Base-by-base conservation (phyloP, 2,113 vertebrate genomes). In the Parotia lawesii region DNA sequence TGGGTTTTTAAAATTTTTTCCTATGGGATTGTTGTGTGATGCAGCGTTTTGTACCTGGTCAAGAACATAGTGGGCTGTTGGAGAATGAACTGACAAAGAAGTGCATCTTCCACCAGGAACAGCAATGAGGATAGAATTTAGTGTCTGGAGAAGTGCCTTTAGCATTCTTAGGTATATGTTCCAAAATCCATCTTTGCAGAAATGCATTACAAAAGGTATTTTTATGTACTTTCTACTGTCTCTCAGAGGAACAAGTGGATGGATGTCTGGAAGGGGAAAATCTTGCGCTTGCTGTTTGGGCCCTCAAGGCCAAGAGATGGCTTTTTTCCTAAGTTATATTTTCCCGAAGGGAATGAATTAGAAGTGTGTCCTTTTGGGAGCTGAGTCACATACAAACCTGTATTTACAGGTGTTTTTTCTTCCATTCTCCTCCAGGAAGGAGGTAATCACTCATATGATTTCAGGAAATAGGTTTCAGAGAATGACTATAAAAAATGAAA, bases 281-380 rank as follows among this genome's bases (percentile, higher is more conserved):
- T n/a, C 35, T 56, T 25, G 15, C 0, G 0, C 4, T 3, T 67
- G 53, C 37, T 51, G 5, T 6, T 61, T 10, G 9, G 24, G 25
- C 8, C 12, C 25, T 73, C n/a, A 64, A 58, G 84, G 29, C 15
- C 35, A 51, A 44, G 24, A 54, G 14, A 42, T 12, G 12, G 5
- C 17, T 60, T 51, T 64, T 45, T n/a, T 22, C 20, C 27, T 18
- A 37, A 29, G 3, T 5, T 47, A 22, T 31, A 47, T 48, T 62
- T 50, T 53, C 7, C 14, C 6, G 19, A 47, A 60, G 37, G 7
- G 4, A 11, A 9, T 62, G 20, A 58, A 66, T 70, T 88, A 75
- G 20, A 77, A 58, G 11, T 21, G 8, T 27, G 21, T 53, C 15
- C 11, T 77, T 67, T 74, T 2, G 4, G 57, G 42, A 74, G 27